phyloP scores from a whole-genome alignment of 2,797 vertebrate genomes.

The Crocidura indochinensis region DNA sequence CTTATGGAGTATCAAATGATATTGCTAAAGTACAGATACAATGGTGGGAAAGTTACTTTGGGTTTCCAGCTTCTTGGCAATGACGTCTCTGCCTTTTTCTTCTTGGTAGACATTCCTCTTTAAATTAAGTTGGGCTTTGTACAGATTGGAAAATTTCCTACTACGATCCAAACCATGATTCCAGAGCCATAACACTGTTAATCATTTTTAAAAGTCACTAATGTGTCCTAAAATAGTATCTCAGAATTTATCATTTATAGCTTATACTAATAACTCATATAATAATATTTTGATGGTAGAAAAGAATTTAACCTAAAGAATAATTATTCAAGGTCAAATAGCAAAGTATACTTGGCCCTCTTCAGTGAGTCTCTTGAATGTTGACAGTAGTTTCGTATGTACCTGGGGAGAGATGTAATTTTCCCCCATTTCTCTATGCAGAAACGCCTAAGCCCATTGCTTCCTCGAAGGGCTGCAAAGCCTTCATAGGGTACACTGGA shows the following conservation, averaged over 20 bases:
- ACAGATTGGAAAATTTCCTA: neutral
- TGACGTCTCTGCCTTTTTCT: neutral
- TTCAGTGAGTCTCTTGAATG: neutral
- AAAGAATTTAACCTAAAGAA: constrained; percentile 30
- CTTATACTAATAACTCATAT: constrained; percentile 8
- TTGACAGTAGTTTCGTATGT: constrained; percentile 66
- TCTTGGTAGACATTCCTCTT: neutral
- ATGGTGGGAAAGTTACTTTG: neutral
- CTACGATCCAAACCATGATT: neutral
- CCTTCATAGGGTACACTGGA: constrained; percentile 98
- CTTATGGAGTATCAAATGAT: neutral
- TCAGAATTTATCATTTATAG: neutral
- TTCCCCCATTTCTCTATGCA: constrained; percentile 99
- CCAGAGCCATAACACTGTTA: neutral
- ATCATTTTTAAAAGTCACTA: neutral
- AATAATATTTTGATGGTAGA: neutral
- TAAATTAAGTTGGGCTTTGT: constrained; percentile 16
- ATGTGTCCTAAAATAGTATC: neutral
- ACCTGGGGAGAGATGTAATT: constrained; percentile 98
- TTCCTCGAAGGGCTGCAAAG: constrained; percentile 96
- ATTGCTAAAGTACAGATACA: neutral
- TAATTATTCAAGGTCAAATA: neutral
- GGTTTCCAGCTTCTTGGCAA: neutral
- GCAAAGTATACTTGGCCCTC: neutral
- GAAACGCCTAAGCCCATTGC: constrained; percentile 97